A percentile compares a stretch with the other conserved stretches of the same genome.
Conservation (phyloP, 2,797 vertebrate species). For the Aplochiton taeniatus region DNA sequence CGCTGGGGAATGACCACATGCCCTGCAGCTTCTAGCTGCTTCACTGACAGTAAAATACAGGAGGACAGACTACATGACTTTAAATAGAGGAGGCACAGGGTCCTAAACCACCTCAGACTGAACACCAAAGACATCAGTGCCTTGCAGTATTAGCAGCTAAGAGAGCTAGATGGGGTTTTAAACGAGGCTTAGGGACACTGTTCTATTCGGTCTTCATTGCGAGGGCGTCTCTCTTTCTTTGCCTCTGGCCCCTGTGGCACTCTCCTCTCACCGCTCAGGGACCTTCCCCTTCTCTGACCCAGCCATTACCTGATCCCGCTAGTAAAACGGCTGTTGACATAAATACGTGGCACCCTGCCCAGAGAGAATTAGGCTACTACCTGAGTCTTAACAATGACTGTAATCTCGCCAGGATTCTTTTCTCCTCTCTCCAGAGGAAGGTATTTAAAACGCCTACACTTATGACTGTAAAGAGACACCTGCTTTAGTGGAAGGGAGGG, state of each 20-base stretch:
- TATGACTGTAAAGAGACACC: constrained; percentile 5
- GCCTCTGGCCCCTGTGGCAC: background rate
- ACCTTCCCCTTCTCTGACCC: background rate
- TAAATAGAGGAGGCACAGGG: too few relatives aligned
- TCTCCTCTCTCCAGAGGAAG: background rate
- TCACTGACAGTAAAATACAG: too few relatives aligned
- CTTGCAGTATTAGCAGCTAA: background rate
- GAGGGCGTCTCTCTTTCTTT: background rate
- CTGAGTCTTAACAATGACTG: background rate
- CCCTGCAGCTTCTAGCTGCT: too few relatives aligned
- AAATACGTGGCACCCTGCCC: constrained; percentile 4
- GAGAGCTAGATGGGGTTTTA: background rate
- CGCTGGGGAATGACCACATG: too few relatives aligned
- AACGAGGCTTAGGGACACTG: background rate
- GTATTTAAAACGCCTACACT: background rate
- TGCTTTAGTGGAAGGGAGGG: constrained; percentile 5
- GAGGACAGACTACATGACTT: too few relatives aligned
- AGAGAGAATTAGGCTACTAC: background rate
- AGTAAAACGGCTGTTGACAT: background rate
- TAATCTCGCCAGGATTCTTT: background rate
- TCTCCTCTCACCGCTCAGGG: background rate
- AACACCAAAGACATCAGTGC: too few relatives aligned
- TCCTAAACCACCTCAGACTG: too few relatives aligned
- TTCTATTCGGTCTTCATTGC: constrained; percentile 1
- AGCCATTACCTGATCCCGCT: background rate